phyloP scores from a whole-genome alignment of 2,888 invertebrate species.

The Pammene aurita region DNA sequence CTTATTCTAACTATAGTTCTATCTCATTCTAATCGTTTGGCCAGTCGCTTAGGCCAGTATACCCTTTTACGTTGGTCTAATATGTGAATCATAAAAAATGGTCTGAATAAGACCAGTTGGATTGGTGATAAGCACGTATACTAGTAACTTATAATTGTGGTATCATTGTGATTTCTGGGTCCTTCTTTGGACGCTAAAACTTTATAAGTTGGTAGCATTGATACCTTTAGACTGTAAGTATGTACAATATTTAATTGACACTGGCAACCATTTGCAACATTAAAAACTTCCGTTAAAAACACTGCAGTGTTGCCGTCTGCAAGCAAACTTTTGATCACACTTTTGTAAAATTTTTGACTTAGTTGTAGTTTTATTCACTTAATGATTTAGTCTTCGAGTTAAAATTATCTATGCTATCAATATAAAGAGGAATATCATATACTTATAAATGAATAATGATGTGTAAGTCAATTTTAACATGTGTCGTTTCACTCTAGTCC shows the following conservation, averaged over 20 bases:
- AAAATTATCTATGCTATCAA: constrained; percentile 4
- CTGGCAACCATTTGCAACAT: background rate
- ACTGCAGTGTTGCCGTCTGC: no score
- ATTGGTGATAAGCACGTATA: background rate
- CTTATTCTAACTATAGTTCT: no score
- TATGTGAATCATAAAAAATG: no score
- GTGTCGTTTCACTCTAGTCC: constrained; percentile 15
- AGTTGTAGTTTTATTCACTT: background rate
- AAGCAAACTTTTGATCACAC: background rate
- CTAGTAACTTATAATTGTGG: constrained; percentile 6
- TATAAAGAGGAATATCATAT: background rate
- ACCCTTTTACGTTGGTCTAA: no score
- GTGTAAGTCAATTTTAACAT: constrained; percentile 25
- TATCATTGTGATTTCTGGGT: constrained; percentile 1
- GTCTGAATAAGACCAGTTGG: no score
- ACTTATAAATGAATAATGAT: constrained; percentile 4
- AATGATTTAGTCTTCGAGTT: background rate
- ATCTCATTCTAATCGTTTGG: no score
- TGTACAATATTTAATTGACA: background rate
- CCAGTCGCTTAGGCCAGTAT: no score
- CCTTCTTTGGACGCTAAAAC: background rate
- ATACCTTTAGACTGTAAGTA: constrained; percentile 2
- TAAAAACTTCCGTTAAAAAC: no score
- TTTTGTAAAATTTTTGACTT: no score
- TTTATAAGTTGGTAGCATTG: constrained; percentile 5